Evolutionary conservation across 2,888 invertebrate genomes (phyloP).

Genomic region (Macaria liturata): DNA sequence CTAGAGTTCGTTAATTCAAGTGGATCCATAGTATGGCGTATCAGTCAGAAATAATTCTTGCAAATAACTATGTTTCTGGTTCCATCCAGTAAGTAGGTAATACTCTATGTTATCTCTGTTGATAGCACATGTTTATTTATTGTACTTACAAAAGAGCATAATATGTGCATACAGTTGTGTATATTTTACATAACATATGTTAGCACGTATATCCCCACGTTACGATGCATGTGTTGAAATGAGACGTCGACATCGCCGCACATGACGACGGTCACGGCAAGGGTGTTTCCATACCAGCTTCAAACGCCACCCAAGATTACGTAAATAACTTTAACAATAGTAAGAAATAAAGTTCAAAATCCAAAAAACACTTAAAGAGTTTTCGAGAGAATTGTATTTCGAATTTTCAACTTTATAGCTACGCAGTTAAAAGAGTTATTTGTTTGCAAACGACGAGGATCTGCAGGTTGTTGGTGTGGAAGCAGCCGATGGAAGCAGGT

Average conservation of each 20-base stretch:
- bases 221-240: slow-evolving; percentile 31
- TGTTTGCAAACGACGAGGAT: neutral
- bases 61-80: no score
- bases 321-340: neutral
- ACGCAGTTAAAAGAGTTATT: neutral
- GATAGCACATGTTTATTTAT: no score
- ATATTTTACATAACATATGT: slow-evolving; percentile 15
- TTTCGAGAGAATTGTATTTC: neutral
- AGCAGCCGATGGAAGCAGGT: slow-evolving; percentile 42
- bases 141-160: neutral
- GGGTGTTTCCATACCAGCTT: slow-evolving; percentile 2
- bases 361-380: neutral
- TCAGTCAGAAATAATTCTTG: no score
- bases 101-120: no score
- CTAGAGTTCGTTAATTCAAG: no score
- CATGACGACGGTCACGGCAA: slow-evolving; percentile 41
- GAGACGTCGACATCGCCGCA: slow-evolving; percentile 14
- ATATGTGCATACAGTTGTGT: neutral
- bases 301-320: neutral
- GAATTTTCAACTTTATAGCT: neutral
- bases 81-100: no score
- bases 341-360: neutral
- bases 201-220: slow-evolving; percentile 16
- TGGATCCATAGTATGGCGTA: no score
- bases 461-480: neutral